Percentiles rank a stretch among this genome's conserved stretches.
These are phyloP conservation scores for Conistra vaccinii DNA, from an alignment of 2,888 invertebrate species.

Conservation along the genomic window DNA sequence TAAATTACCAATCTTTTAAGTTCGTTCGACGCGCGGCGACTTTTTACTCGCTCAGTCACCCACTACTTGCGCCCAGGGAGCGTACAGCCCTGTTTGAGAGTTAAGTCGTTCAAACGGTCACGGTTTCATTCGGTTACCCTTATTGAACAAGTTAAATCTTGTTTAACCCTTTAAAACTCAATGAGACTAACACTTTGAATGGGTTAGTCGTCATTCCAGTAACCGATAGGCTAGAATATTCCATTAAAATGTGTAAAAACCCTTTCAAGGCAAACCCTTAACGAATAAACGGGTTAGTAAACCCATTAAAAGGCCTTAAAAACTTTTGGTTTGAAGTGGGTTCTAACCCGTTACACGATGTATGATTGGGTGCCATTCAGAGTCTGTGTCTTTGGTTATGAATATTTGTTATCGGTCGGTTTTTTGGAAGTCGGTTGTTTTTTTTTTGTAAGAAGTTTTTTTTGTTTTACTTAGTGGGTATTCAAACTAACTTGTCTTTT, in stretches of 20 bases:
- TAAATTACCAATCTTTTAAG: constrained; percentile 66
- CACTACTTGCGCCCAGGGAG: constrained; percentile 30
- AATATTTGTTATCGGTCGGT: too few species aligned
- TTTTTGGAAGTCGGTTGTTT: too few species aligned
- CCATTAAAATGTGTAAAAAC: not conserved
- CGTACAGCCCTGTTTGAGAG: not conserved
- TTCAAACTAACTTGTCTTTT: too few species aligned
- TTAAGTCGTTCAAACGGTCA: not conserved
- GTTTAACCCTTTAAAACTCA: not conserved
- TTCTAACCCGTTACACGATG: not conserved
- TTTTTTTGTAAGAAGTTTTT: too few species aligned
- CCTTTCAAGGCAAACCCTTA: not conserved
- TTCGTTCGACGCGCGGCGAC: constrained; percentile 45
- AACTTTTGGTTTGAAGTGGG: not conserved
- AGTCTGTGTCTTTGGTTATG: too few species aligned
- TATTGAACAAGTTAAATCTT: too few species aligned
- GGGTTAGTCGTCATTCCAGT: not conserved
- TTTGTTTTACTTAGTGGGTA: too few species aligned
- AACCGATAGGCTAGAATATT: not conserved
- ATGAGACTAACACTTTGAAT: not conserved
- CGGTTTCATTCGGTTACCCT: not conserved
- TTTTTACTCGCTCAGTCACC: constrained; percentile 32
- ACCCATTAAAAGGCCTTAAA: not conserved
- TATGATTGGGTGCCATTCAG: too few species aligned
- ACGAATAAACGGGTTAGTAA: not conserved